Evolutionary conservation across 2,888 invertebrate species (phyloP).

Genomic region (Drosophila helvetica): DNA sequence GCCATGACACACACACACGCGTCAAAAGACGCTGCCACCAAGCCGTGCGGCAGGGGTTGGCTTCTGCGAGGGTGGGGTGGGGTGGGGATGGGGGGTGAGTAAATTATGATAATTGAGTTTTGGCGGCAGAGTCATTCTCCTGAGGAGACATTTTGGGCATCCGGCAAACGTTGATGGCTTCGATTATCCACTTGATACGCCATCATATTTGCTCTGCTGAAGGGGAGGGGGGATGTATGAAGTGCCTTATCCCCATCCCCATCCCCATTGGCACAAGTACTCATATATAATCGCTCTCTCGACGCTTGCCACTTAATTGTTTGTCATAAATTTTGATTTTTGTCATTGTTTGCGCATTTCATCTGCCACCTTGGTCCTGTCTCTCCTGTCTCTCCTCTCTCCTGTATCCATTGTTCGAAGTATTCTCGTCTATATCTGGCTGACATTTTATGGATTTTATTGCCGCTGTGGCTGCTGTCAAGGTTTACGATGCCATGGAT

Average conservation of each 20-base stretch:
- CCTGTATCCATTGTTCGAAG: not conserved
- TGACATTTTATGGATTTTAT: slow-evolving; percentile 49
- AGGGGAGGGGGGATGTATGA: not conserved
- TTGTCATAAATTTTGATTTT: slow-evolving; percentile 66
- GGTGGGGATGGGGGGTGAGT: not conserved
- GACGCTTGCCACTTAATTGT: slow-evolving; percentile 61
- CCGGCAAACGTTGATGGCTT: slow-evolving; percentile 22
- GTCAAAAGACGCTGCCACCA: slow-evolving; percentile 6
- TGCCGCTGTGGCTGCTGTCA: slow-evolving; percentile 20
- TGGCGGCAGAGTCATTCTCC: slow-evolving; percentile 11
- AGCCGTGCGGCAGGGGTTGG: not conserved
- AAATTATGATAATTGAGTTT: slow-evolving; percentile 46
- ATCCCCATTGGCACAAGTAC: not conserved
- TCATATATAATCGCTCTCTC: slow-evolving; percentile 42
- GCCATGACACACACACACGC: slow-evolving; percentile 25
- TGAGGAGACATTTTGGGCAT: slow-evolving; percentile 19
- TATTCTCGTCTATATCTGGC: slow-evolving; percentile 30
- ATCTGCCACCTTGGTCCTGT: not conserved
- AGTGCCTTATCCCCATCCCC: not conserved
- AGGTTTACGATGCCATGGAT: slow-evolving; percentile 35
- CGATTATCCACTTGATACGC: slow-evolving; percentile 32
- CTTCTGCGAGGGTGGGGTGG: not conserved
- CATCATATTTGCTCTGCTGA: too few relatives aligned
- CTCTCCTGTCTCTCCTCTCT: not conserved
- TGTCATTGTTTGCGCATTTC: slow-evolving; percentile 45